Conservation (phyloP, 2,797 vertebrate genomes). For the Eidolon dupreanum region DNA sequence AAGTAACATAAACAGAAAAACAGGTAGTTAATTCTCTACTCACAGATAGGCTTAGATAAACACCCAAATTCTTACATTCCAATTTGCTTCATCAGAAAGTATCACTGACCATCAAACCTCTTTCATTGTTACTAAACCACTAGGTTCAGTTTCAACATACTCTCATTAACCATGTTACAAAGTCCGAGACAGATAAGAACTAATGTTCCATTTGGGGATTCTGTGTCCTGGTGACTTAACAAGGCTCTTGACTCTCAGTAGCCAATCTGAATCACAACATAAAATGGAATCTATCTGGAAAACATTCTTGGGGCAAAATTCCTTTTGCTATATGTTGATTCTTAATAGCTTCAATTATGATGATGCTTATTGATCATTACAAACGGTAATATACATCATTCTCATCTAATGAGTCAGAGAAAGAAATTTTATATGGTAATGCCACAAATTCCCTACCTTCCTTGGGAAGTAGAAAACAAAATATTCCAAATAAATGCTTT, state of each 20-base stretch:
- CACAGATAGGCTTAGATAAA: not conserved
- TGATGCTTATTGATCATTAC: not conserved
- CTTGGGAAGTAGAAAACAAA: not conserved
- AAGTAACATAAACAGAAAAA: constrained; percentile 19
- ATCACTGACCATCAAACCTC: not conserved
- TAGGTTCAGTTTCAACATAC: constrained; percentile 39
- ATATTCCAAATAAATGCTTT: constrained; percentile 79
- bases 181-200: constrained; percentile 22
- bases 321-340: constrained; percentile 1
- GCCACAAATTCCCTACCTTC: not conserved
- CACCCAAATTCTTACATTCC: not conserved
- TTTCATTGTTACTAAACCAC: constrained; percentile 41
- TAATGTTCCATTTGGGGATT: constrained; percentile 21
- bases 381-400: constrained; percentile 32
- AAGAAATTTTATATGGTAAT: not conserved
- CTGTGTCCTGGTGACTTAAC: not conserved
- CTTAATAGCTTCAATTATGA: constrained; percentile 28
- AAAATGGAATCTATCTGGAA: not conserved
- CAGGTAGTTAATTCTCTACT: not conserved
- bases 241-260: not conserved
- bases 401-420: constrained; percentile 6
- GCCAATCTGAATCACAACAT: not conserved
- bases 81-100: constrained; percentile 1
- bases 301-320: not conserved
- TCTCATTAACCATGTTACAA: not conserved